Evolutionary conservation across 1,140 invertebrate genomes (phyloP), one percentile per base, ranked within the genome.

Genomic region (Sipha flava): DNA sequence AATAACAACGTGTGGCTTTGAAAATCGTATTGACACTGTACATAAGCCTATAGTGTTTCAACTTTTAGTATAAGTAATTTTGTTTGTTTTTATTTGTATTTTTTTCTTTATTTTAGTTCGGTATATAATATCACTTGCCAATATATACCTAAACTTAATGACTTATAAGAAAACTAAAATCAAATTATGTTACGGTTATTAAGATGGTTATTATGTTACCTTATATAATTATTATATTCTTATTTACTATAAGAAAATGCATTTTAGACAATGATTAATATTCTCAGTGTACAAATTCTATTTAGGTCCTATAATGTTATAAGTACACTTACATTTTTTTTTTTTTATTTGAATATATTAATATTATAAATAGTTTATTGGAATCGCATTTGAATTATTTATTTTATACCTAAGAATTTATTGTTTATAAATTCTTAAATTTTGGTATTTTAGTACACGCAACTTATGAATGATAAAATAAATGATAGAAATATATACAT

Each of bases 181-280:
- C 64, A 45, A 68, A 43, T 68, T 45, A 29, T 68, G 1, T 40
- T 43, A 26, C 16, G 40, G 21, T 68, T 68, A 68, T 68, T 70
- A 70, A 47, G 16, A 70, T 70, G 40, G 40, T 70, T 70, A 47
- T 45, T 29, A 70, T 29, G 66, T 70, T 70, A 70, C 66, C 66
- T 70, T 70, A 47, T 3, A 47, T 68, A 43, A 68, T 68, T 43
- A 64, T 37, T 43, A 6, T 66, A 66, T 66, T 40, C 59, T 37
- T 66, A 29, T 29, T 70, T 70, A 68, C 9, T 3, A 68, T 18
- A 45, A 68, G 12, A 68, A 16, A 68, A 45, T 68, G 23, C 37
- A 68, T 68, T 43, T 45, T 68, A 70, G 66, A 70, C 66, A 70
- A 45, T 68, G 66, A 29, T 70, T 68, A 18, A 40, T 14, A 23